Evolutionary conservation across 2,888 invertebrate species (phyloP).

Genomic region (Agrochola lychnidis): DNA sequence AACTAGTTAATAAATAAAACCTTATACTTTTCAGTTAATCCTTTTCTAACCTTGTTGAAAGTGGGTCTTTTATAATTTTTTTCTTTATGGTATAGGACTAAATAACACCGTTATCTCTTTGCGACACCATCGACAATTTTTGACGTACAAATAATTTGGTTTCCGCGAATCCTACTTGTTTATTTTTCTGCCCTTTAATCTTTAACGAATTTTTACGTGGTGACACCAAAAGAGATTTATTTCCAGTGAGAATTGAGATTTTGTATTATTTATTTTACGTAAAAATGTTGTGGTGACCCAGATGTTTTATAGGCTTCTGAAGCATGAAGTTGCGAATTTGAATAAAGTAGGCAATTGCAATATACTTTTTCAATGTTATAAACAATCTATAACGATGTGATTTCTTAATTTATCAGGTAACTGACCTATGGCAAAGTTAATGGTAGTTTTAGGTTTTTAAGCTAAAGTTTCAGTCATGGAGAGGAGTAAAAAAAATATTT

Average conservation of each 20-base stretch:
- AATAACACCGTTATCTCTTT: slow-evolving; percentile 59
- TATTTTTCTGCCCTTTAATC: slow-evolving; percentile 64
- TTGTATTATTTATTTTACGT: slow-evolving; percentile 50
- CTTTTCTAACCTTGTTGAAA: not conserved
- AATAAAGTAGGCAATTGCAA: slow-evolving; percentile 1
- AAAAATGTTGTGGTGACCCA: slow-evolving; percentile 25
- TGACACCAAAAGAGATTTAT: slow-evolving; percentile 52
- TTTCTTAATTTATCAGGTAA: not conserved
- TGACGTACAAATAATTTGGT: slow-evolving; percentile 57
- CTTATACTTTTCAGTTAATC: not conserved
- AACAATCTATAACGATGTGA: not conserved
- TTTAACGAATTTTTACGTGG: slow-evolving; percentile 58
- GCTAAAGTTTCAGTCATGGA: not conserved
- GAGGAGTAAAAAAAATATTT: not conserved
- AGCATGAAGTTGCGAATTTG: slow-evolving; percentile 20
- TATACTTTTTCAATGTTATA: not conserved
- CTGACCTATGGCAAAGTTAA: not conserved
- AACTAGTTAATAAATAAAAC: not conserved
- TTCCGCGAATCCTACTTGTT: slow-evolving; percentile 47
- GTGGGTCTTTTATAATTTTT: slow-evolving; percentile 31
- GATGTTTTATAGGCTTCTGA: slow-evolving; percentile 16
- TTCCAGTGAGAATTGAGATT: slow-evolving; percentile 42
- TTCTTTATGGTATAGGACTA: slow-evolving; percentile 3
- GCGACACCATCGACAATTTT: slow-evolving; percentile 57
- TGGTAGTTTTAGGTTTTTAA: not conserved